Conservation (phyloP, 2,888 invertebrate genomes). For the Lasioglossum vierecki region DNA sequence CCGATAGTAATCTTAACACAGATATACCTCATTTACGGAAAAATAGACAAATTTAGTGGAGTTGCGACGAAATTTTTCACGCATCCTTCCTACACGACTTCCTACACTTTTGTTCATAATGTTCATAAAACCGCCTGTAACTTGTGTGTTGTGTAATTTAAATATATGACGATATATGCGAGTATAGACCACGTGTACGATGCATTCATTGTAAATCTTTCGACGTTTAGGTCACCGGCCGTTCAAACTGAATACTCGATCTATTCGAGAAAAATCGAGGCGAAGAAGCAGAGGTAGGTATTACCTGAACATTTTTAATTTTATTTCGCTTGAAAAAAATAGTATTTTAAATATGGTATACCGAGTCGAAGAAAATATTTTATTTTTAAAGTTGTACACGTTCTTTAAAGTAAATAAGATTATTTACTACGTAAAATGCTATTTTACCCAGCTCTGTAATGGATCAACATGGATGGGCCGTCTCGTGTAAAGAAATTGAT, state of each 20-base stretch:
- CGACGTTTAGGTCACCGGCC: not conserved
- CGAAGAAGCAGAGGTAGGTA: too few relatives aligned
- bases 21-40: constrained; percentile 70
- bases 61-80: constrained; percentile 60
- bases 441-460: too few relatives aligned
- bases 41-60: constrained; percentile 49
- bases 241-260: not conserved
- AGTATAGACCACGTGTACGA: constrained; percentile 24
- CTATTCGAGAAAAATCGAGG: not conserved
- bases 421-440: too few relatives aligned
- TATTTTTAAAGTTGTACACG: too few relatives aligned
- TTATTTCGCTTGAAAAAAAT: too few relatives aligned
- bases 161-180: constrained; percentile 68
- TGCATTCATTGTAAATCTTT: not conserved
- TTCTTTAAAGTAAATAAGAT: too few relatives aligned
- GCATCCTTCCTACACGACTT: constrained; percentile 61
- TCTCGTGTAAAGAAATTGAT: too few relatives aligned
- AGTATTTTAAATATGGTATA: too few relatives aligned
- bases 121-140: constrained; percentile 68
- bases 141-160: constrained; percentile 74
- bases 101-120: constrained; percentile 68
- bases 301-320: too few relatives aligned
- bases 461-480: too few relatives aligned
- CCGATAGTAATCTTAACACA: constrained; percentile 64
- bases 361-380: too few relatives aligned